A percentile compares a stretch with the other conserved stretches of the same genome.
Evolutionary conservation across 2,113 vertebrate species (phyloP).

Genomic region (Callorhinus ursinus): DNA sequence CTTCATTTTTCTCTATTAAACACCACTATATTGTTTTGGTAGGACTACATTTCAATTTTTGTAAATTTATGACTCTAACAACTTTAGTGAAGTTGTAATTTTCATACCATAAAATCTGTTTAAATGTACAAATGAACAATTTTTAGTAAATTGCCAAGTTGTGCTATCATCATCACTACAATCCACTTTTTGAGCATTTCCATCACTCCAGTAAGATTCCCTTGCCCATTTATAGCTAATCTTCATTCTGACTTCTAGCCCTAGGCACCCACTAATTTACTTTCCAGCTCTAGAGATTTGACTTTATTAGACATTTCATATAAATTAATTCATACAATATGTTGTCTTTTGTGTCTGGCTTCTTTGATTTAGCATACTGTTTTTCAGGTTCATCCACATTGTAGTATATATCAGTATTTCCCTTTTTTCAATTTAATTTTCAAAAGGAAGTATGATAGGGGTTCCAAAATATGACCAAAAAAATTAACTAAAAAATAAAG

Average conservation of each 20-base stretch:
- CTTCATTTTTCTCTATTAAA: background rate
- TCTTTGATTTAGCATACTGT: background rate
- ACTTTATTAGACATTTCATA: conserved; percentile 27
- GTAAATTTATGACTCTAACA: background rate
- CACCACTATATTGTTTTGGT: background rate
- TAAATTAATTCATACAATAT: conserved; percentile 41
- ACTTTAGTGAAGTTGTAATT: background rate
- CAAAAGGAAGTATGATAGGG: background rate
- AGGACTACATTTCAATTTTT: background rate
- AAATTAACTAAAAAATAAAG: background rate
- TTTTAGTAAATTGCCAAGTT: background rate
- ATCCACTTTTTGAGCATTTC: conserved; percentile 2
- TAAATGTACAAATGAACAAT: background rate
- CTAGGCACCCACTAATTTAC: conserved; percentile 14
- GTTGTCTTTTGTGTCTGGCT: background rate
- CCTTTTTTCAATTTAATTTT: background rate
- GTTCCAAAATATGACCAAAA: background rate
- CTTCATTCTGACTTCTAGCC: conserved; percentile 26
- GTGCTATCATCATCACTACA: background rate
- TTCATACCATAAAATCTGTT: background rate
- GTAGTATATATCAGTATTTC: background rate
- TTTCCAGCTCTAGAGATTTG: background rate
- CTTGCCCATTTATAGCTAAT: background rate
- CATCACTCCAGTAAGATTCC: background rate
- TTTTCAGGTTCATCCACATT: conserved; percentile 4